phyloP scores from a whole-genome alignment of 2,113 vertebrate genomes.

The Platichthys flesus region DNA sequence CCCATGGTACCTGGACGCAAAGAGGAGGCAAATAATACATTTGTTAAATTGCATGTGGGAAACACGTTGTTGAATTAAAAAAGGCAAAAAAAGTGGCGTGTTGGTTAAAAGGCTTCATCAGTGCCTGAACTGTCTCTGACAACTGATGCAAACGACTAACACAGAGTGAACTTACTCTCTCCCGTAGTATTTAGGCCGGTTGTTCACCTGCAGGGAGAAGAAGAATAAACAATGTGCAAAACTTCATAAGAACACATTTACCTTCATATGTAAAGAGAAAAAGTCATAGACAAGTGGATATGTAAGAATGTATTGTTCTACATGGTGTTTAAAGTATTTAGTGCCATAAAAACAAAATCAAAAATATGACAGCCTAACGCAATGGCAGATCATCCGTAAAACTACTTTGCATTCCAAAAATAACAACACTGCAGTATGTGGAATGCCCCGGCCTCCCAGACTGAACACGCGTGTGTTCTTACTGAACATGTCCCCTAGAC shows the following conservation, averaged over 20 bases:
- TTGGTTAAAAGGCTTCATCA: too few relatives aligned
- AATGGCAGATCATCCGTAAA: too few relatives aligned
- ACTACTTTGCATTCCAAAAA: too few relatives aligned
- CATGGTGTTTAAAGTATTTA: too few relatives aligned
- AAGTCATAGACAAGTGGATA: neutral
- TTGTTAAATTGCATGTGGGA: neutral
- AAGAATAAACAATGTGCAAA: neutral
- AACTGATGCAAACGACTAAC: neutral
- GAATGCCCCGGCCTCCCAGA: neutral
- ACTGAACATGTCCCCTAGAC: too few relatives aligned
- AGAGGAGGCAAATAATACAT: neutral
- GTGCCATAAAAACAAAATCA: too few relatives aligned
- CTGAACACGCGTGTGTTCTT: neutral
- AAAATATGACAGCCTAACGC: too few relatives aligned
- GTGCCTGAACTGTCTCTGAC: neutral
- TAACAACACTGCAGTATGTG: neutral
- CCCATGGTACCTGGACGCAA: constrained; percentile 90
- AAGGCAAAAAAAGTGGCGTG: too few relatives aligned
- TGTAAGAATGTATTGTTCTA: too few relatives aligned
- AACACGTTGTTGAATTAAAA: neutral
- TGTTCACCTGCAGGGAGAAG: constrained; percentile 88
- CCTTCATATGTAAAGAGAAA: neutral
- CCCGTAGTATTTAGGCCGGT: constrained; percentile 98
- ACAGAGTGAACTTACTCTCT: constrained; percentile 91
- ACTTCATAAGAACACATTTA: neutral